Evolutionary conservation across 2,797 vertebrate species (phyloP).

Genomic region (Ataeniobius toweri): DNA sequence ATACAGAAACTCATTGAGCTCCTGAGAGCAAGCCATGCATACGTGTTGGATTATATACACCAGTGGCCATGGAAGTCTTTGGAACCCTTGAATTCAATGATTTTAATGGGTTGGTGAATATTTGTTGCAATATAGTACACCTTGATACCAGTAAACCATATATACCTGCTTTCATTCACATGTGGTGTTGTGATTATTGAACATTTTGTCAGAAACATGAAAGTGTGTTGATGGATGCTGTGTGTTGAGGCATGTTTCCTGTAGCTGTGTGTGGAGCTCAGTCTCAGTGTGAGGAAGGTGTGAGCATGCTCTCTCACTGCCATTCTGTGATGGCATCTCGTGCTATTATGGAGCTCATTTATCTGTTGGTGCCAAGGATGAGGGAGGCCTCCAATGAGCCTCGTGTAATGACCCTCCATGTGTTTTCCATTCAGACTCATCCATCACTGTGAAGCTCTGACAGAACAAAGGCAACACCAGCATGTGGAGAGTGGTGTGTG

Average conservation of each 20-base stretch:
- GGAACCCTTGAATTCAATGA: neutral
- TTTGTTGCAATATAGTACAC: too few species aligned
- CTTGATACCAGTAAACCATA: neutral
- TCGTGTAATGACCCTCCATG: constrained; percentile 58
- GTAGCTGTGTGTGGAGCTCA: constrained; percentile 16
- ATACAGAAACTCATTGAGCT: too few species aligned
- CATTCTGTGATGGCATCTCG: constrained; percentile 49
- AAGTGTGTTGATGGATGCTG: neutral
- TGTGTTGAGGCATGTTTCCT: constrained; percentile 12
- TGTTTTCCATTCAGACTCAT: constrained; percentile 52
- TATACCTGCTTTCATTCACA: neutral
- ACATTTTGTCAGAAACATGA: constrained; percentile 7
- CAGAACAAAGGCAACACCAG: constrained; percentile 59
- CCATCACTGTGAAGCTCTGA: constrained; percentile 56
- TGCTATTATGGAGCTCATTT: constrained; percentile 31
- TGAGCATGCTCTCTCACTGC: constrained; percentile 28
- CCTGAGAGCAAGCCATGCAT: too few species aligned
- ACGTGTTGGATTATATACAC: neutral
- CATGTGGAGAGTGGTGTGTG: constrained; percentile 6
- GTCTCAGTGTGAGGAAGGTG: constrained; percentile 7
- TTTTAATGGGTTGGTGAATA: too few species aligned
- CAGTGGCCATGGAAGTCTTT: neutral
- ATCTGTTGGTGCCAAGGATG: constrained; percentile 44
- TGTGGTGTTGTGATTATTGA: constrained; percentile 11
- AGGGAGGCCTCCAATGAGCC: constrained; percentile 26